These are phyloP conservation scores for Acipenser oxyrinchus DNA, from an alignment of 2,797 vertebrate species.

Conservation along the genomic window DNA sequence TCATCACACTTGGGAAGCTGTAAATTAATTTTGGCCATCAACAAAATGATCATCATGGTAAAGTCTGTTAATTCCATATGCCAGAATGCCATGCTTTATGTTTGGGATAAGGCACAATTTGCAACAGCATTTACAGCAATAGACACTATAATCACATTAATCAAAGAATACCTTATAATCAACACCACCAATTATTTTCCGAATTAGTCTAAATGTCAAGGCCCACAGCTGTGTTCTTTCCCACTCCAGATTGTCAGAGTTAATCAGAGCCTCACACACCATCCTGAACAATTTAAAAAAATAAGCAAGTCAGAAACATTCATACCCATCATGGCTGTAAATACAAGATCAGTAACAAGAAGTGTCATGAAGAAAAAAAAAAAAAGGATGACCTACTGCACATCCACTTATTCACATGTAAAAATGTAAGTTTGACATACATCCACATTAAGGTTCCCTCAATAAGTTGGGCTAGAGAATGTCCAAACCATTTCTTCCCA, in stretches of 20 bases:
- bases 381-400: neutral
- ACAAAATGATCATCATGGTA: too few species aligned
- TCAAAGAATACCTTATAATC: conserved; percentile 83
- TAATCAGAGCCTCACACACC: conserved; percentile 89
- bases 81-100: neutral
- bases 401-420: neutral
- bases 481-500: too few species aligned
- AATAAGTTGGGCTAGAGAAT: too few species aligned
- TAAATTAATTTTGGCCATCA: too few species aligned
- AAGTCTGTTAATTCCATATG: too few species aligned
- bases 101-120: neutral
- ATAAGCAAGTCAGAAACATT: too few species aligned
- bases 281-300: conserved; percentile 60
- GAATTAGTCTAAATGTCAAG: conserved; percentile 86
- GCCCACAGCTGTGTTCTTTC: conserved; percentile 94
- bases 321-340: too few species aligned
- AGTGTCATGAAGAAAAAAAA: neutral
- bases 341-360: too few species aligned
- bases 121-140: neutral
- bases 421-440: too few species aligned
- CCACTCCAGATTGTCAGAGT: conserved; percentile 89
- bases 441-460: too few species aligned
- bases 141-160: neutral
- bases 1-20: too few species aligned
- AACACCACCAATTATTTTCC: conserved; percentile 95